phyloP scores from a whole-genome alignment of 2,888 invertebrate species.

The Oxyscelio sp. region DNA sequence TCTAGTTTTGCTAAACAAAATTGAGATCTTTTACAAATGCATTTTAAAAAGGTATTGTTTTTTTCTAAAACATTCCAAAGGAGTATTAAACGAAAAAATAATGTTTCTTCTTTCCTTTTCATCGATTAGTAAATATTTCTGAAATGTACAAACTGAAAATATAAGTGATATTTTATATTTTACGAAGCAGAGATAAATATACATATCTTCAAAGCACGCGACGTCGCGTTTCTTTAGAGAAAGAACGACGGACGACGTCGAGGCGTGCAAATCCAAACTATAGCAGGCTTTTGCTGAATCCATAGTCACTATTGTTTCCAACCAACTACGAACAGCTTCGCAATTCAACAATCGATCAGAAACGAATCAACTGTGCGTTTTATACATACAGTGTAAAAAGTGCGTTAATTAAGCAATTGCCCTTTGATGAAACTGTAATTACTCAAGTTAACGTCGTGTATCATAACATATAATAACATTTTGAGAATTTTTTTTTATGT shows the following conservation, averaged over 20 bases:
- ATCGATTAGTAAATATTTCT: too few relatives aligned
- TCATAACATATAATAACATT: conserved; percentile 24
- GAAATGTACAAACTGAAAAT: background rate
- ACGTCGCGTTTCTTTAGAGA: background rate
- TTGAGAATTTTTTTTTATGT: conserved; percentile 42
- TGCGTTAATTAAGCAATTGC: background rate
- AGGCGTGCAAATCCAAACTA: conserved; percentile 20
- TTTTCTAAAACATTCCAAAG: too few relatives aligned
- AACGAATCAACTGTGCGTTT: conserved; percentile 40
- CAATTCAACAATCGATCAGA: conserved; percentile 3
- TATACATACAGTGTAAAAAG: conserved; percentile 71
- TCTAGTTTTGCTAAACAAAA: too few relatives aligned
- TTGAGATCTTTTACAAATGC: too few relatives aligned
- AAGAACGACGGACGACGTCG: background rate
- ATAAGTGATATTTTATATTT: conserved; percentile 23
- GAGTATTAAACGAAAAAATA: too few relatives aligned
- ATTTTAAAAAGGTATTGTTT: too few relatives aligned
- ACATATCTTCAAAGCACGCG: conserved; percentile 18
- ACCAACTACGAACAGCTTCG: conserved; percentile 27
- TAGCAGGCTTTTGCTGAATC: conserved; percentile 48
- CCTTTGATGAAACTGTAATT: conserved; percentile 15
- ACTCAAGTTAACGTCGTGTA: conserved; percentile 24
- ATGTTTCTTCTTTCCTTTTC: too few relatives aligned
- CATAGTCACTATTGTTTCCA: too few relatives aligned
- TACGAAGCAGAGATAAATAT: conserved; percentile 7